Percentiles rank a stretch among this genome's conserved stretches.
Evolutionary conservation across 2,797 vertebrate genomes (phyloP).

Genomic region (Sardinella longiceps): DNA sequence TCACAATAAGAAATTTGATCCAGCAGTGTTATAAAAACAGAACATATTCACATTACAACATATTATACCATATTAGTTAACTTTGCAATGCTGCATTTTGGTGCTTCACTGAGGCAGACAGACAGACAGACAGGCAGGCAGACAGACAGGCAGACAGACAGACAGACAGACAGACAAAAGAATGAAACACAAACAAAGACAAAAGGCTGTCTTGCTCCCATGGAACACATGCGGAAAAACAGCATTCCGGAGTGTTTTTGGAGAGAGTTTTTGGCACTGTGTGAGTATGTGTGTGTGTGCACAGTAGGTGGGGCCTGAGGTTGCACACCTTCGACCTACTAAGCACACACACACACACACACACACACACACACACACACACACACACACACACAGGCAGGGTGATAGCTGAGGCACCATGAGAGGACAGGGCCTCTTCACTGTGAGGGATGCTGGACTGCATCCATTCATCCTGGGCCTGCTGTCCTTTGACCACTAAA

Average conservation of each 20-base stretch:
- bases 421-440: no score
- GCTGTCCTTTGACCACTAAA: no score
- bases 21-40: no score
- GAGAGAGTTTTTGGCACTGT: no score
- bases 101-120: background rate
- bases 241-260: background rate
- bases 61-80: no score
- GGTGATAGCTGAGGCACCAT: no score
- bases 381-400: background rate
- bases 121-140: slow-evolving; percentile 38
- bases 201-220: background rate
- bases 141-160: slow-evolving; percentile 36
- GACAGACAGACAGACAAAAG: slow-evolving; percentile 35
- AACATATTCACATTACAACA: no score
- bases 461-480: no score
- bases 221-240: background rate
- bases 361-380: no score
- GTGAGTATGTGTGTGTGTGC: background rate
- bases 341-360: no score
- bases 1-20: no score
- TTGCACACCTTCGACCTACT: background rate
- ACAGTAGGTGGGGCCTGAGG: background rate
- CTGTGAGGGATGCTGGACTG: no score
- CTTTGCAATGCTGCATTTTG: background rate
- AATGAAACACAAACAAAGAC: background rate